phyloP scores from a whole-genome alignment of 1,140 invertebrate genomes.

The Rhagoletis pomonella region DNA sequence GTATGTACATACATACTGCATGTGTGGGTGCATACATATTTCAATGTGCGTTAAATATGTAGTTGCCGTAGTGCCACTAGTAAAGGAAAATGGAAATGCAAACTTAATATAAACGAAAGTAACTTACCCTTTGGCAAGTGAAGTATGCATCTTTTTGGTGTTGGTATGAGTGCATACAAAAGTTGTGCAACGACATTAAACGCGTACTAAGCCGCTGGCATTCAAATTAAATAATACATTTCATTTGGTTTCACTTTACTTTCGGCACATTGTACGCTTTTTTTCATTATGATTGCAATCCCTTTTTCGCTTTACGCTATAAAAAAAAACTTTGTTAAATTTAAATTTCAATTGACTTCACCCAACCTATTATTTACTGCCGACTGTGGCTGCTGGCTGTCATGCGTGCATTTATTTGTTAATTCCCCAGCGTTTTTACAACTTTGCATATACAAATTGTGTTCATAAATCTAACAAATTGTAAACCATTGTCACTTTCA shows the following conservation, averaged over 20 bases:
- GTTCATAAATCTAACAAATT: background rate
- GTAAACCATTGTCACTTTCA: slow-evolving; percentile 3
- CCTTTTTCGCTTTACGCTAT: background rate
- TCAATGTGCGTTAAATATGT: background rate
- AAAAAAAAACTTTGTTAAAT: background rate
- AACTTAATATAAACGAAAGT: background rate
- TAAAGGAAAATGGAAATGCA: background rate
- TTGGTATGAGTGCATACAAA: background rate
- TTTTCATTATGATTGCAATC: background rate
- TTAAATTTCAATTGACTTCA: background rate
- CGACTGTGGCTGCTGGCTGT: background rate
- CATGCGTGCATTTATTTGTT: background rate
- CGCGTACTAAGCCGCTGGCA: background rate
- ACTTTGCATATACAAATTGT: background rate
- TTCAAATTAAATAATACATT: background rate
- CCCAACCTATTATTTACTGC: background rate
- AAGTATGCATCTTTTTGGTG: background rate
- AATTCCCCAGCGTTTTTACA: background rate
- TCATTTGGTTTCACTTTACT: too few species aligned
- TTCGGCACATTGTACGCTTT: background rate
- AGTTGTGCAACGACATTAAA: background rate
- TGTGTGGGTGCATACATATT: background rate
- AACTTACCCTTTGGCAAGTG: background rate
- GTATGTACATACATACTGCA: background rate
- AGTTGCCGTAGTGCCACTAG: background rate